These are phyloP conservation scores for Myodes glareolus DNA, from an alignment of 2,113 vertebrate species.

Conservation along the genomic window DNA sequence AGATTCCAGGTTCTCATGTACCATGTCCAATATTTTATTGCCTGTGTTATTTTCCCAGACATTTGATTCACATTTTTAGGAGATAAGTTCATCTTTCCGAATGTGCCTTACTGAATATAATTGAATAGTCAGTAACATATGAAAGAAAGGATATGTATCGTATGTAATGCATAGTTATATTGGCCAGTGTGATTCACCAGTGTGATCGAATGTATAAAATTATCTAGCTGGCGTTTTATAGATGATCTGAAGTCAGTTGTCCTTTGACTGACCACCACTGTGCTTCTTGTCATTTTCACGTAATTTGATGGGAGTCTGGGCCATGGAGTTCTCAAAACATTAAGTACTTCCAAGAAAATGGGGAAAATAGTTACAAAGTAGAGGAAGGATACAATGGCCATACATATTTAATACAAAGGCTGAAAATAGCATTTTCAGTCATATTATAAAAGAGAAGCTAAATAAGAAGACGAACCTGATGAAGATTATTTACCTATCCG, in stretches of 20 bases:
- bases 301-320: not conserved
- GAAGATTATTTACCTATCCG: no score
- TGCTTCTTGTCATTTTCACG: not conserved
- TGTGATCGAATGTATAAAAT: not conserved
- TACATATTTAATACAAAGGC: not conserved
- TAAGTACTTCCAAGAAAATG: not conserved
- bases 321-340: not conserved
- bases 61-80: not conserved
- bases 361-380: not conserved
- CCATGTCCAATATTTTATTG: not conserved
- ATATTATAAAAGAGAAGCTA: no score
- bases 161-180: fast-evolving
- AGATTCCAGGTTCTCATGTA: no score
- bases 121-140: no score
- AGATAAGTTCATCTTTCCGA: not conserved
- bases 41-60: not conserved
- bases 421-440: not conserved
- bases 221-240: not conserved
- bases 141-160: not conserved
- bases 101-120: not conserved
- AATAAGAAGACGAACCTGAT: no score
- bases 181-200: no score
- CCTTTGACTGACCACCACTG: not conserved
- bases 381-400: not conserved
- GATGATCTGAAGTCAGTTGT: not conserved